Evolutionary conservation across 2,113 vertebrate species (phyloP).

Genomic region (Fregetta grallaria): DNA sequence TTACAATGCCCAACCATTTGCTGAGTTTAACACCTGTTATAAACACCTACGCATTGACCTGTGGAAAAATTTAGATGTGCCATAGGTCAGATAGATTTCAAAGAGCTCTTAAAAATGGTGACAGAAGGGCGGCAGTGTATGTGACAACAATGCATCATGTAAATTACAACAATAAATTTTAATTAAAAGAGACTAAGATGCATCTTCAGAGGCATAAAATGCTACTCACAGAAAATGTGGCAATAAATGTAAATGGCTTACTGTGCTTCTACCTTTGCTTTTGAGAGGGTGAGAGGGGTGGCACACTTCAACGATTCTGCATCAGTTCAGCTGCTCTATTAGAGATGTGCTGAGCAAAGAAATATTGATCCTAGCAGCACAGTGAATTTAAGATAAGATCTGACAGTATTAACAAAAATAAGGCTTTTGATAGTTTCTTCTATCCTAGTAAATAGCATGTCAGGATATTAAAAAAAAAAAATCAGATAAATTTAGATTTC

Average conservation of each 20-base stretch:
- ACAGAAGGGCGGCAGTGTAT: neutral
- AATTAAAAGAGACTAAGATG: neutral
- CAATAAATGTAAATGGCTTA: neutral
- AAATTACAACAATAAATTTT: conserved; percentile 8
- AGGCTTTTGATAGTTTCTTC: neutral
- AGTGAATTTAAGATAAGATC: conserved; percentile 9
- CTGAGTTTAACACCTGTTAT: neutral
- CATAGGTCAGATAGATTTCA: neutral
- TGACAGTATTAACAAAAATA: neutral
- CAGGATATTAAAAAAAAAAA: neutral
- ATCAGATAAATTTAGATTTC: neutral
- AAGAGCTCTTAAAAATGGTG: neutral
- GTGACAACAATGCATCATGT: neutral
- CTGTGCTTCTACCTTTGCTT: neutral
- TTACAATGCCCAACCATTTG: neutral
- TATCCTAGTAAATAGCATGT: neutral
- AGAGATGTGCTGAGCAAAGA: conserved; percentile 5
- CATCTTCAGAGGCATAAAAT: neutral
- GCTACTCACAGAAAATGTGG: neutral
- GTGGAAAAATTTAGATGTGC: neutral
- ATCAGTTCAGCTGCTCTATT: neutral
- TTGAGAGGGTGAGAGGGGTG: neutral
- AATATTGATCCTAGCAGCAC: conserved; percentile 12
- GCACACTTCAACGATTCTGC: neutral
- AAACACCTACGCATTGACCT: neutral